Conservation (phyloP, 2,113 vertebrate genomes). For the Oplegnathus fasciatus region DNA sequence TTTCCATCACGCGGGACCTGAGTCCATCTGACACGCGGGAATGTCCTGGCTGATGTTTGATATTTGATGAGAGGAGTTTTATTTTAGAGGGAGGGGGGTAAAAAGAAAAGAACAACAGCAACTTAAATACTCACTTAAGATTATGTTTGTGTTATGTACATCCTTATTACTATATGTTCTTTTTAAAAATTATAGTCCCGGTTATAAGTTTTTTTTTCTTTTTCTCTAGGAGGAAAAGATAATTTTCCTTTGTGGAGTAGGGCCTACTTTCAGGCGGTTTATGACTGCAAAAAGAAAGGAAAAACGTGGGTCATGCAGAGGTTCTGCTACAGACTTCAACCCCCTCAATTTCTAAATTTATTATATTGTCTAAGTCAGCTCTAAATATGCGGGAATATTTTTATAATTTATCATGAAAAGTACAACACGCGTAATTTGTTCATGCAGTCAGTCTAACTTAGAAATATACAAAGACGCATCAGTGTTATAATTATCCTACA, state of each 20-base stretch:
- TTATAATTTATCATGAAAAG: background rate
- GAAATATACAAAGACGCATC: background rate
- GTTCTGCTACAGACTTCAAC: constrained; percentile 24
- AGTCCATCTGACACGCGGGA: constrained; percentile 42
- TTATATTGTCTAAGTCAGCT: background rate
- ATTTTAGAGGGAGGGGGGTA: background rate
- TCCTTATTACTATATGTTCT: background rate
- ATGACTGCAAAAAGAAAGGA: constrained; percentile 9
- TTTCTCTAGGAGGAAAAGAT: background rate
- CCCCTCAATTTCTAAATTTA: constrained; percentile 34
- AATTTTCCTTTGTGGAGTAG: constrained; percentile 9
- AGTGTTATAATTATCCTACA: background rate
- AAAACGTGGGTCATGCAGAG: constrained; percentile 46
- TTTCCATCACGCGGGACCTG: constrained; percentile 49
- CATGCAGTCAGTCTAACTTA: background rate
- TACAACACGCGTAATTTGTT: background rate
- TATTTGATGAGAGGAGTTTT: constrained; percentile 31
- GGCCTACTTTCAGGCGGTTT: constrained; percentile 56
- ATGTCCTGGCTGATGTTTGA: constrained; percentile 34
- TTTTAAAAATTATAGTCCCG: background rate
- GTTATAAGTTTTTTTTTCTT: background rate
- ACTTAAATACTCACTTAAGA: background rate
- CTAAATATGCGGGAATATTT: background rate
- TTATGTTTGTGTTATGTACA: background rate
- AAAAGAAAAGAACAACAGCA: background rate